Evolutionary conservation across 1,140 invertebrate species (phyloP).

Genomic region (Diorhabda elongata): DNA sequence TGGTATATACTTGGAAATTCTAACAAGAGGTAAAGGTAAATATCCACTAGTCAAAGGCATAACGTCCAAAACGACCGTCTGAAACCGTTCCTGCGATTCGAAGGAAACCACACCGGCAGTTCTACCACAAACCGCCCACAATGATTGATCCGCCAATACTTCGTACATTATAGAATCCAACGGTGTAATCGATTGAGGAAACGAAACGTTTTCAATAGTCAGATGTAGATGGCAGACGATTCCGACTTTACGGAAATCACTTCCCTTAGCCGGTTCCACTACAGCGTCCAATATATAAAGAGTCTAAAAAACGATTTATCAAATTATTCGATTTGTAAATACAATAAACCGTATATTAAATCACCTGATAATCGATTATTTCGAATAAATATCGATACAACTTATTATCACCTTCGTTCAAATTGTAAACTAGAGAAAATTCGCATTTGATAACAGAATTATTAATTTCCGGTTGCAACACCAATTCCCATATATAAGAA

Average conservation of each 20-base stretch:
- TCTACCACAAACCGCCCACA: constrained; percentile 88
- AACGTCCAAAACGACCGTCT: constrained; percentile 76
- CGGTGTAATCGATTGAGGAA: constrained; percentile 20
- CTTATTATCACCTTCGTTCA: constrained; percentile 46
- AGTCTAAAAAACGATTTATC: constrained; percentile 56
- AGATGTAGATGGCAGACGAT: constrained; percentile 82
- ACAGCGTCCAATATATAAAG: constrained; percentile 77
- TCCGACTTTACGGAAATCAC: constrained; percentile 83
- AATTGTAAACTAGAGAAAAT: constrained; percentile 46
- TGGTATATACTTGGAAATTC: constrained; percentile 88
- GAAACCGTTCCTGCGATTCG: constrained; percentile 57
- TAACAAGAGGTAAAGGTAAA: constrained; percentile 79
- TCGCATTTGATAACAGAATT: constrained; percentile 34
- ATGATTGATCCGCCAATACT: constrained; percentile 81
- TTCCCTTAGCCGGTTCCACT: constrained; percentile 75
- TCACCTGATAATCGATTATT: constrained; percentile 63
- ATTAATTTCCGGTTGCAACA: constrained; percentile 24
- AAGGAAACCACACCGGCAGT: constrained; percentile 82
- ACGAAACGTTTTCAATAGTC: constrained; percentile 55
- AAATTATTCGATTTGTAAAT: neutral
- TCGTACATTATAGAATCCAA: constrained; percentile 81
- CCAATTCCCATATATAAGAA: constrained; percentile 80
- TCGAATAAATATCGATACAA: constrained; percentile 56
- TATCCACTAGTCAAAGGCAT: constrained; percentile 87
- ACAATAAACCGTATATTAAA: constrained; percentile 9